Percentiles rank a stretch among this genome's conserved stretches.
Evolutionary conservation across 2,797 vertebrate species (phyloP).

Genomic region (Anniella stebbinsi): DNA sequence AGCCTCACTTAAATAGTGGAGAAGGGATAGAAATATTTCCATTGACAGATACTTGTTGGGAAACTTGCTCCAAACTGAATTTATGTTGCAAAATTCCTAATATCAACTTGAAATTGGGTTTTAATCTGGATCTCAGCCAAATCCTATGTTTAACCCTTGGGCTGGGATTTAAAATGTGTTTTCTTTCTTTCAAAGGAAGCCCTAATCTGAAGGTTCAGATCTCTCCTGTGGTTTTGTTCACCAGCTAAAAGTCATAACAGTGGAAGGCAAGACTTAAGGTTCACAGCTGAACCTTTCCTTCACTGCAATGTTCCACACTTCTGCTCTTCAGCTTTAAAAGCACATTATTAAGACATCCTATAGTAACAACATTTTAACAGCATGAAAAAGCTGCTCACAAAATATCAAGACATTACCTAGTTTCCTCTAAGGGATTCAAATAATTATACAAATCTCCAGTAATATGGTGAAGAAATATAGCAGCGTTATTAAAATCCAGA

Average conservation of each 20-base stretch:
- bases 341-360: constrained; percentile 62
- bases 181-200: not conserved
- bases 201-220: constrained; percentile 3
- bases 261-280: constrained; percentile 38
- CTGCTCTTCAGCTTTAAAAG: not conserved
- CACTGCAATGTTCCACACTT: constrained; percentile 42
- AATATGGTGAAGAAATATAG: constrained; percentile 70
- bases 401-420: constrained; percentile 59
- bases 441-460: constrained; percentile 76
- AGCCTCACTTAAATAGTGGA: constrained; percentile 54
- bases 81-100: not conserved
- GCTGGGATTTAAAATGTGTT: not conserved
- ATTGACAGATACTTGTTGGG: not conserved
- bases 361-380: constrained; percentile 69
- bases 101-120: not conserved
- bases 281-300: constrained; percentile 34
- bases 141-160: not conserved
- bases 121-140: not conserved
- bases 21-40: not conserved
- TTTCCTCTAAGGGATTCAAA: constrained; percentile 72
- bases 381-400: constrained; percentile 58
- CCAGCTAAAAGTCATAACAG: constrained; percentile 16
- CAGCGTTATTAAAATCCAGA: constrained; percentile 71
- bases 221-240: not conserved
- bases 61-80: not conserved